phyloP scores from a whole-genome alignment of 1,140 invertebrate species.

The Macrosteles quadrilineatus region DNA sequence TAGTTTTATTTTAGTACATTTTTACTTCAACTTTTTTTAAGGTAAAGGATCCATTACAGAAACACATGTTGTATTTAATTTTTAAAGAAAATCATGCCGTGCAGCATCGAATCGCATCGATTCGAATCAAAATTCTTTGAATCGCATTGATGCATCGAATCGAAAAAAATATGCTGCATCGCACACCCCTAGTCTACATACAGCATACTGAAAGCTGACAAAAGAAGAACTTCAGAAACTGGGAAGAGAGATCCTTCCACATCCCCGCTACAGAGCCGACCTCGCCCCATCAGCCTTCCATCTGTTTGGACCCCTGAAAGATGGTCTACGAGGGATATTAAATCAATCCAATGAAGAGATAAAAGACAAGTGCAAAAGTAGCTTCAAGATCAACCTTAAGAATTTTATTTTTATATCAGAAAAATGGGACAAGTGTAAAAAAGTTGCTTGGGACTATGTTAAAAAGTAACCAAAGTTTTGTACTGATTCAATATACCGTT shows the following conservation, averaged over 20 bases:
- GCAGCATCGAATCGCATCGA: no score
- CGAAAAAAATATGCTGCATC: no score
- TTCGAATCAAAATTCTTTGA: no score
- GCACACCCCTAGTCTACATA: constrained; percentile 48
- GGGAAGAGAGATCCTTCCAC: constrained; percentile 43
- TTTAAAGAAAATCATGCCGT: no score
- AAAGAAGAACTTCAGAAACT: constrained; percentile 43
- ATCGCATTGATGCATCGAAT: no score
- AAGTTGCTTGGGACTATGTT: constrained; percentile 35
- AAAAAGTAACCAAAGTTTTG: constrained; percentile 33
- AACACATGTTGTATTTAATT: no score
- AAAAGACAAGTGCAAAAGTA: constrained; percentile 4
- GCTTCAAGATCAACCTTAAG: not conserved
- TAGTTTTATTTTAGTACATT: no score
- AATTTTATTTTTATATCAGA: constrained; percentile 33
- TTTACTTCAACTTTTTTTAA: no score
- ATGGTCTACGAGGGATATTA: constrained; percentile 33
- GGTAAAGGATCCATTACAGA: no score
- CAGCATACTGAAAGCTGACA: constrained; percentile 33
- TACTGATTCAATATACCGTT: constrained; percentile 1
- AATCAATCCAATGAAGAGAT: constrained; percentile 34
- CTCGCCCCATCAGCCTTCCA: constrained; percentile 43
- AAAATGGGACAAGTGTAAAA: constrained; percentile 39
- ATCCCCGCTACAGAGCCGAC: constrained; percentile 45
- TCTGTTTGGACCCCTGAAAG: constrained; percentile 40